phyloP scores from a whole-genome alignment of 2,113 vertebrate genomes.

The Fukomys damarensis region DNA sequence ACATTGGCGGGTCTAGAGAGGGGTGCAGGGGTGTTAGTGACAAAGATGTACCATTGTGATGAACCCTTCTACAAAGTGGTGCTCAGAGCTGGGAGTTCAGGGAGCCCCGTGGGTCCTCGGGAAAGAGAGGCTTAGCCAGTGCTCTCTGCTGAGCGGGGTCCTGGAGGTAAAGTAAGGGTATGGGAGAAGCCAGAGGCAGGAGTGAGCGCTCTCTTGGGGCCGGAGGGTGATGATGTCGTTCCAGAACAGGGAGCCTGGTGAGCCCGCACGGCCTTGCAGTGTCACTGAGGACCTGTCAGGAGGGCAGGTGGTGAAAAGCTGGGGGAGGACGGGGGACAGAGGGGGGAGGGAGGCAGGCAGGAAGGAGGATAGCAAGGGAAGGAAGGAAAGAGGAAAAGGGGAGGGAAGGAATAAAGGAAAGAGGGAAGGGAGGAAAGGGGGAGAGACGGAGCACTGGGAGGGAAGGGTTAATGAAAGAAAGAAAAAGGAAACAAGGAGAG shows the following conservation, averaged over 20 bases:
- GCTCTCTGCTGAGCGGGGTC: not conserved
- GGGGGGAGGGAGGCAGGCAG: fast-evolving
- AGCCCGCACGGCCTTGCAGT: not conserved
- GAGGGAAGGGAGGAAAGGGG: too few species aligned
- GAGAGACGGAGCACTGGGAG: too few species aligned
- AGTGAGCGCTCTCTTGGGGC: not conserved
- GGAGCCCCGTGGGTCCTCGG: not conserved
- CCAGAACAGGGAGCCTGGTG: not conserved
- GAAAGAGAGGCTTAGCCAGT: not conserved
- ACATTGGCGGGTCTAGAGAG: not conserved
- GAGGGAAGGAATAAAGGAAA: fast-evolving
- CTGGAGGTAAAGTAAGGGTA: not conserved
- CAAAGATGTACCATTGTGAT: not conserved
- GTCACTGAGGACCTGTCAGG: not conserved
- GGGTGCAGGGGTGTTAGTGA: too few species aligned
- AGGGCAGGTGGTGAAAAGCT: not conserved
- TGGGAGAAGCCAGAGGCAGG: not conserved
- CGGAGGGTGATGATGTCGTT: not conserved
- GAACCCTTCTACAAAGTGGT: not conserved
- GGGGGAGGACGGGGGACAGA: too few species aligned
- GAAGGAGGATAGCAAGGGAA: not conserved
- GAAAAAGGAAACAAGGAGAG: too few species aligned
- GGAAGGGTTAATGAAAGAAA: not conserved
- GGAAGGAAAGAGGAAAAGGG: not conserved
- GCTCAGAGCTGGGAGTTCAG: not conserved